Conservation (phyloP, 2,888 invertebrate species). For the Hymenopus coronatus region DNA sequence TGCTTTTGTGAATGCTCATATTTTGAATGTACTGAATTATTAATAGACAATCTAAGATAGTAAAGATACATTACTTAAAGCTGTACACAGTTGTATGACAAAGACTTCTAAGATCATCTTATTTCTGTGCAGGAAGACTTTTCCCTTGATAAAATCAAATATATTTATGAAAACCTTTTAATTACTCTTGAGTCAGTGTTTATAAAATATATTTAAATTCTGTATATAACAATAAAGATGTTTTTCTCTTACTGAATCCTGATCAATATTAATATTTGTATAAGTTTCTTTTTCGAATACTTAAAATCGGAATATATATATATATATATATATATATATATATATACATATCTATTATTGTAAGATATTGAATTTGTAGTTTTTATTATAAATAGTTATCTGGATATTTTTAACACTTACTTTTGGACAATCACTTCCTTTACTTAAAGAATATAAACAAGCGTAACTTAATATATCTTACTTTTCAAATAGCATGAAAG, state of each 20-base stretch:
- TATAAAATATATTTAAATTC: background rate
- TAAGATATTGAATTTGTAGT: background rate
- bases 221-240: background rate
- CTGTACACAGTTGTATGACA: background rate
- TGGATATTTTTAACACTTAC: background rate
- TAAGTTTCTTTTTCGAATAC: background rate
- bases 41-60: background rate
- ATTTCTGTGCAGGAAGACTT: background rate
- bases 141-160: background rate
- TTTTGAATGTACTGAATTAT: background rate
- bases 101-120: background rate
- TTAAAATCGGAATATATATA: background rate
- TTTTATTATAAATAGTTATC: background rate
- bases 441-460: background rate
- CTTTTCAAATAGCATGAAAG: too few species aligned
- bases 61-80: background rate
- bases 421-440: background rate
- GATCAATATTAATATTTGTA: background rate
- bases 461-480: background rate
- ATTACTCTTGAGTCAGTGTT: background rate
- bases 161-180: background rate
- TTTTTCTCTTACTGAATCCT: background rate
- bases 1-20: background rate
- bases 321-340: too few species aligned
- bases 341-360: background rate